Base-by-base conservation (phyloP, 1,140 invertebrate genomes). In the Drosophila aff. region DNA sequence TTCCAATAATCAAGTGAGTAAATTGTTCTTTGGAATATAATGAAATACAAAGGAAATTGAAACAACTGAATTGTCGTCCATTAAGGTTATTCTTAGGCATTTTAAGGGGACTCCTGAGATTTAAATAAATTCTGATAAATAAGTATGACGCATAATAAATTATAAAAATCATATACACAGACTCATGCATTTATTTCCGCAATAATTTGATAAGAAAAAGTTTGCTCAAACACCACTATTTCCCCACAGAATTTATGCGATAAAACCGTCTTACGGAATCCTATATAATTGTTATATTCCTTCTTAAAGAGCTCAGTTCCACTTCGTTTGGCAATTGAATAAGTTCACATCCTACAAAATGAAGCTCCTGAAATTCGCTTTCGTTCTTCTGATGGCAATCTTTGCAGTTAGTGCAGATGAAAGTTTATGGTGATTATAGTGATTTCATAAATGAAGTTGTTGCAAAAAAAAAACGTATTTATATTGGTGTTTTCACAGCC, bases 191-290 rank as follows among this genome's bases (percentile, higher is more conserved):
- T 36, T 31, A 40, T 18, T 61, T 31, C 15, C 55, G 53, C n/a
- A 15, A 41, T 8, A 2, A 36, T 60, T 26, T 44, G 61, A 68
- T 67, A 67, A 50, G 44, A 36, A 43, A 41, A 36, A 18, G 3
- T 18, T 16, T 16, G 15, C 46, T 36, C 26, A 58, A 44, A 43
- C 13, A 21, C 9, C 10, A 6, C 8, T 55, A 11, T 38, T 71
- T 38, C 66, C 15, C 38, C 8, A 60, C 28, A 50, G 66, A 41
- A 41, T 31, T 58, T 36, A n/a, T 36, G 26, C 67, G 67, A 73
- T 44, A 66, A 76, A 26, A 36, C 23, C 8, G n/a, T 40, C 23
- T 10, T 31, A 44, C 5, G 64, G 15, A 69, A 23, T 11, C 11
- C 18, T 58, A 72, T 72, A 72, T 40, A 58, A 38, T 41, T 36